phyloP scores from a whole-genome alignment of 1,140 invertebrate genomes.

The Heliothis subflexa region DNA sequence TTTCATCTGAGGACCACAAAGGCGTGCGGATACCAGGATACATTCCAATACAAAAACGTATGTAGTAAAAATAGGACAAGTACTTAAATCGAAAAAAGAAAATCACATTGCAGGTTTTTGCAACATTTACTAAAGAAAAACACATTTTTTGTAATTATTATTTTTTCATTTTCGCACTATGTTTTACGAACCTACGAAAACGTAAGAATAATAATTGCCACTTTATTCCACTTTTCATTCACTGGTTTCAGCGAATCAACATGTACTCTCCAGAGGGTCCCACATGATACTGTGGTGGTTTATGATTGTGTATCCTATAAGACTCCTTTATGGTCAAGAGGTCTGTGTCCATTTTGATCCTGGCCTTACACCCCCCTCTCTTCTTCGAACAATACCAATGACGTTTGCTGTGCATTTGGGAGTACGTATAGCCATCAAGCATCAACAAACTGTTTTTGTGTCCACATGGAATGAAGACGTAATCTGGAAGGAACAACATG shows the following conservation, averaged over 20 bases:
- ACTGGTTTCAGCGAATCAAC: background rate
- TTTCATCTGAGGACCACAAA: too few relatives aligned
- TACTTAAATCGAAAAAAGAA: too few relatives aligned
- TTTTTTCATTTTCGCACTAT: too few relatives aligned
- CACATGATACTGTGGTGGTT: background rate
- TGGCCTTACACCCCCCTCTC: conserved; percentile 51
- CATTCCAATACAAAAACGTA: too few relatives aligned
- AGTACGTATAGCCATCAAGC: conserved; percentile 58
- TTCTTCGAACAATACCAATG: conserved; percentile 62
- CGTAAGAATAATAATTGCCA: background rate
- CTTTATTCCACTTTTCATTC: background rate
- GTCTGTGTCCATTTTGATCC: conserved; percentile 47
- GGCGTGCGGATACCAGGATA: too few relatives aligned
- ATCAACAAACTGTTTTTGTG: conserved; percentile 56
- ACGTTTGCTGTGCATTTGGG: conserved; percentile 43
- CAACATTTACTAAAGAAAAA: too few relatives aligned
- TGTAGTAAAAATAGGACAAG: too few relatives aligned
- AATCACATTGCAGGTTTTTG: too few relatives aligned
- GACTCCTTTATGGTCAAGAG: background rate
- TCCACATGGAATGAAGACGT: conserved; percentile 51
- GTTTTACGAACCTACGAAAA: too few relatives aligned
- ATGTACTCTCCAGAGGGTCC: background rate
- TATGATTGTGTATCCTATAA: background rate
- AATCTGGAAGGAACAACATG: conserved; percentile 45
- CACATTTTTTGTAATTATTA: too few relatives aligned